Conservation (phyloP, 2,888 invertebrate species). For the Apantesis nais region DNA sequence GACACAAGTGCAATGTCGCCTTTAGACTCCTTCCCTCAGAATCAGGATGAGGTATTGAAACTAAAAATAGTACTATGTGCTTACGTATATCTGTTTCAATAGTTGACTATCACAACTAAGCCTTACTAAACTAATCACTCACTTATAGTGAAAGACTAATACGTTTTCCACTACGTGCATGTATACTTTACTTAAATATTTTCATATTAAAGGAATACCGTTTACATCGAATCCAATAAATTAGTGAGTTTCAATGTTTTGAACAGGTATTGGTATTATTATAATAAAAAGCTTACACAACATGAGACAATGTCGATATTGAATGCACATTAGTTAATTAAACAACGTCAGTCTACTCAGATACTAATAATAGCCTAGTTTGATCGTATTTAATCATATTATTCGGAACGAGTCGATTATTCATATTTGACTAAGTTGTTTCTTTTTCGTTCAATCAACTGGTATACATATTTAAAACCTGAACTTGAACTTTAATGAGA, state of each 20-base stretch:
- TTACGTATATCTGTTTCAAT: not conserved
- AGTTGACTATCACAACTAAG: not conserved
- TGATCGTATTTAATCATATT: not conserved
- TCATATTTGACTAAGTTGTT: not conserved
- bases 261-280: not conserved
- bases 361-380: not conserved
- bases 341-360: not conserved
- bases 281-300: not conserved
- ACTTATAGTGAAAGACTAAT: not conserved
- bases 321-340: constrained; percentile 10
- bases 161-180: not conserved
- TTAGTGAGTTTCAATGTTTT: not conserved
- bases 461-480: too few species aligned
- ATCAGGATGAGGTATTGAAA: too few species aligned
- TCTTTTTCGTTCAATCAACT: too few species aligned
- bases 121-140: not conserved
- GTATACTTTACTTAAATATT: not conserved
- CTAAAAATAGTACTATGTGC: not conserved
- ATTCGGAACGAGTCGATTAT: not conserved
- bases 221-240: constrained; percentile 2
- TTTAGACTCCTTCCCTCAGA: too few species aligned
- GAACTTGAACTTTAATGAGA: too few species aligned
- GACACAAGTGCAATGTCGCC: too few species aligned
- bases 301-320: not conserved
- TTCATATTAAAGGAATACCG: not conserved